phyloP scores from a whole-genome alignment of 2,113 vertebrate species.

The Aptenodytes forsteri region DNA sequence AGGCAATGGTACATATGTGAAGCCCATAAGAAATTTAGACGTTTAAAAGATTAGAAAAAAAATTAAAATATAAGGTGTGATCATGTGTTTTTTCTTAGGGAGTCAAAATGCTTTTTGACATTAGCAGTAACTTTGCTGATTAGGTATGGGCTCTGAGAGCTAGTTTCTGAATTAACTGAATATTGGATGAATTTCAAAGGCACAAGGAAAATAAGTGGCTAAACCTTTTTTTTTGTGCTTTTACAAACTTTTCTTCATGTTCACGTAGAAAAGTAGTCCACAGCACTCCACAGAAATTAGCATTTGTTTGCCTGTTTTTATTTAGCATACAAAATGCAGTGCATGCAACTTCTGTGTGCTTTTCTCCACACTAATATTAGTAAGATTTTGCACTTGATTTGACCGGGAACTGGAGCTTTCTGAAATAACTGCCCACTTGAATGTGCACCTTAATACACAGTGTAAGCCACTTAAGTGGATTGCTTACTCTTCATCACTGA shows the following conservation, averaged over 20 bases:
- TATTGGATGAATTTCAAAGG: background rate
- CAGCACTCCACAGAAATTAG: background rate
- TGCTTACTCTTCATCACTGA: background rate
- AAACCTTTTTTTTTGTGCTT: background rate
- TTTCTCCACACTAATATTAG: background rate
- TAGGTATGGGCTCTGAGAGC: background rate
- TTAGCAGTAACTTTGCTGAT: background rate
- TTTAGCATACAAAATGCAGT: background rate
- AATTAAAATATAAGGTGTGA: background rate
- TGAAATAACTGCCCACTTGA: background rate
- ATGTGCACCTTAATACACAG: background rate
- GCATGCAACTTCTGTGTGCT: background rate
- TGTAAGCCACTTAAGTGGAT: background rate
- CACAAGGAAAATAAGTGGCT: background rate
- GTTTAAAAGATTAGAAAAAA: background rate
- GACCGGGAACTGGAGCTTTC: background rate
- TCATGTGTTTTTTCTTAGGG: background rate
- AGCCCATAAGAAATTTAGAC: background rate
- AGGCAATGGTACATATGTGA: accelerated
- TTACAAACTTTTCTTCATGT: background rate
- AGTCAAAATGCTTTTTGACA: background rate
- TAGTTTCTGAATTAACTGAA: background rate
- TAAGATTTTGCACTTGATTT: background rate
- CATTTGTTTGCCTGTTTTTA: background rate
- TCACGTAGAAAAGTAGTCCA: background rate